Evolutionary conservation across 2,888 invertebrate genomes (phyloP).

Genomic region (Plagiodera versicolora): DNA sequence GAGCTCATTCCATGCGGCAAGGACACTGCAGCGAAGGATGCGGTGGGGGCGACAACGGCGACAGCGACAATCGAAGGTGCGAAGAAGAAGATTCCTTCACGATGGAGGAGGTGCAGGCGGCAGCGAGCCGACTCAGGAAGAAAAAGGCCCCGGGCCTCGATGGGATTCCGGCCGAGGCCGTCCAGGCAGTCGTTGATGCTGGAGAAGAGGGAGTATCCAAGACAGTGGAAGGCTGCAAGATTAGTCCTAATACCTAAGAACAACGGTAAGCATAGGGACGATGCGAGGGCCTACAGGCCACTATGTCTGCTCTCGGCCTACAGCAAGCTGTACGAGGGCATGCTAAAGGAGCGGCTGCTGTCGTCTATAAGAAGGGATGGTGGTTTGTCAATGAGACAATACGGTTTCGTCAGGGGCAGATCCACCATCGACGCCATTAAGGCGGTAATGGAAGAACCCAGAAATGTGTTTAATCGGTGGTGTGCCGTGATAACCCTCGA

Average conservation of each 20-base stretch:
- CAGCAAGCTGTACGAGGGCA: constrained; percentile 3
- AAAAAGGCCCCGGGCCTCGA: constrained; percentile 4
- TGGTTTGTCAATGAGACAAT: background rate
- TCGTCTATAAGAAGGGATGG: background rate
- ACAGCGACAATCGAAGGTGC: too few species aligned
- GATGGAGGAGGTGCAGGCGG: background rate
- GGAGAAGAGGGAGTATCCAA: background rate
- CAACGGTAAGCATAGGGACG: background rate
- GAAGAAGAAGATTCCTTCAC: background rate
- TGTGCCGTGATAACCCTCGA: background rate
- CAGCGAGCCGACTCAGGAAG: background rate
- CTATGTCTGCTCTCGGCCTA: background rate
- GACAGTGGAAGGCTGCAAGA: background rate
- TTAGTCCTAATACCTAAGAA: background rate
- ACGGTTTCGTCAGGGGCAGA: background rate
- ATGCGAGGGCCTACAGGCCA: background rate
- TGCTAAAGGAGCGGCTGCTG: background rate
- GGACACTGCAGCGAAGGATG: too few species aligned
- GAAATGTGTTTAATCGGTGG: background rate
- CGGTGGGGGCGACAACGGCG: too few species aligned
- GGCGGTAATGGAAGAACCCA: background rate
- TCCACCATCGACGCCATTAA: background rate
- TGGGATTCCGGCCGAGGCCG: constrained; percentile 6
- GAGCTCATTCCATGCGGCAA: too few species aligned
- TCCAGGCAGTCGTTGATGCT: background rate